Conservation (phyloP, 2,888 invertebrate species). For the Diloba caeruleocephala region DNA sequence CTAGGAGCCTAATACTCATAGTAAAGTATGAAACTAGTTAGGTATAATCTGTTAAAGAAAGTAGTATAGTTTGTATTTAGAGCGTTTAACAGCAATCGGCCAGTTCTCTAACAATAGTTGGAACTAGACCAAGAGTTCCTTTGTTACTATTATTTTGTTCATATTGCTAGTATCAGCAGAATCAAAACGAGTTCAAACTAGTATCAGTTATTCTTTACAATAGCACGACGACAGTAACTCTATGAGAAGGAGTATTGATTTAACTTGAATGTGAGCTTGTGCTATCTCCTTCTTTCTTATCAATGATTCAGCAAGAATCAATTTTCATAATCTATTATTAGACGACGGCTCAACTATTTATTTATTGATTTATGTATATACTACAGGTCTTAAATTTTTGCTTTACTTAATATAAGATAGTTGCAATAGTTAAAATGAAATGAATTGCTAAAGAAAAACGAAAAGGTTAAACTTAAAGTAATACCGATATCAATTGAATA, state of each 20-base stretch:
- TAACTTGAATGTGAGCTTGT: slow-evolving; percentile 24
- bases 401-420: no score
- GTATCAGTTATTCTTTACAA: slow-evolving; percentile 6
- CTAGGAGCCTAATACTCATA: no score
- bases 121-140: slow-evolving; percentile 10
- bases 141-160: slow-evolving; percentile 1
- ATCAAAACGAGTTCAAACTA: slow-evolving; percentile 20
- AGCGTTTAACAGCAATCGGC: slow-evolving; percentile 23
- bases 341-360: slow-evolving; percentile 6
- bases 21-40: no score
- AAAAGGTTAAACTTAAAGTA: neutral
- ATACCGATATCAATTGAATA: no score
- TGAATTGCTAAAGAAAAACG: no score
- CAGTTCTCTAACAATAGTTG: slow-evolving; percentile 17
- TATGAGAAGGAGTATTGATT: slow-evolving; percentile 42
- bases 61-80: slow-evolving; percentile 14
- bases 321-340: slow-evolving; percentile 36
- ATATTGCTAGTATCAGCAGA: neutral
- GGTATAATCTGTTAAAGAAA: slow-evolving; percentile 25
- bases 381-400: neutral
- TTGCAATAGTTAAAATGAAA: no score
- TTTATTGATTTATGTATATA: slow-evolving; percentile 22
- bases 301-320: slow-evolving; percentile 33
- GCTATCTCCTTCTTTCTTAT: slow-evolving; percentile 40
- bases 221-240: slow-evolving; percentile 6